Evolutionary conservation across 2,113 vertebrate genomes (phyloP).

Genomic region (Hypanus sabinus): DNA sequence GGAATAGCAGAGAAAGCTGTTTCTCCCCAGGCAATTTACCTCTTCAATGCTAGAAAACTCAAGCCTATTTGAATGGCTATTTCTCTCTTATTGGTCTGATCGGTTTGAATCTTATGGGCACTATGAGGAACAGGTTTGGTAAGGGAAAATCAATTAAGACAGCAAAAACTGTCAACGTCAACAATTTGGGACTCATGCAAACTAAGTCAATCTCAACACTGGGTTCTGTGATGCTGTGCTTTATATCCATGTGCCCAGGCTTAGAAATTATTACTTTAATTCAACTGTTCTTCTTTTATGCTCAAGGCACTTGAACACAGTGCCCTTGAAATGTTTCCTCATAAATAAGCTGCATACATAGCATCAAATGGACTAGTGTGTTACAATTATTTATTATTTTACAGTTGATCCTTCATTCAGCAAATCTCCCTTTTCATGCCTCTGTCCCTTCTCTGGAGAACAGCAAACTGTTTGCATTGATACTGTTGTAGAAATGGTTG

Average conservation of each 20-base stretch:
- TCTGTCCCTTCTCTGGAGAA: slow-evolving; percentile 86
- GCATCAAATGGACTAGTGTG: background rate
- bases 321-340: slow-evolving; percentile 16
- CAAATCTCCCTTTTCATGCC: slow-evolving; percentile 55
- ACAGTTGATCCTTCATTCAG: slow-evolving; percentile 31
- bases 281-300: background rate
- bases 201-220: background rate
- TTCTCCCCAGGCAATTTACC: background rate
- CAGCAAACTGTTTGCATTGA: slow-evolving; percentile 61
- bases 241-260: background rate
- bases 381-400: background rate
- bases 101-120: background rate
- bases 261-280: background rate
- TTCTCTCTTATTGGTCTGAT: background rate
- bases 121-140: background rate
- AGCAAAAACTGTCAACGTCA: background rate
- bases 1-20: background rate
- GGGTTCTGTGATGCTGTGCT: background rate
- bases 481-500: slow-evolving; percentile 76
- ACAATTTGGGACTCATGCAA: background rate
- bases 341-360: slow-evolving; percentile 27
- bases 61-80: background rate
- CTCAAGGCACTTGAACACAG: background rate
- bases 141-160: background rate
- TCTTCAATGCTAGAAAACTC: background rate